Evolutionary conservation across 2,113 vertebrate species (phyloP).

Genomic region (Ageneiosus marmoratus): DNA sequence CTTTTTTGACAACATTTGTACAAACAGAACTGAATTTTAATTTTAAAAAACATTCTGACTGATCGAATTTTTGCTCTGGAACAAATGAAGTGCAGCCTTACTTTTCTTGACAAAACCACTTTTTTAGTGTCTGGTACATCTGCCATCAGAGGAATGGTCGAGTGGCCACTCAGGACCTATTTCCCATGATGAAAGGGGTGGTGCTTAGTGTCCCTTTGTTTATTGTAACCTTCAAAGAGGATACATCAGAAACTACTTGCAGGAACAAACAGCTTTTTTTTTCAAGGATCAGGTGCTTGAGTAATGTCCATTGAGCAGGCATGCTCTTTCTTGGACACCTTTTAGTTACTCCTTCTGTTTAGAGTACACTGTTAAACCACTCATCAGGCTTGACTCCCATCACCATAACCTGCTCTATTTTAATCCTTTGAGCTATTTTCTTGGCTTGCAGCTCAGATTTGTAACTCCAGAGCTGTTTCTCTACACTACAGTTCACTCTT

Average conservation of each 20-base stretch:
- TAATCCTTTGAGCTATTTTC: neutral
- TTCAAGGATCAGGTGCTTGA: neutral
- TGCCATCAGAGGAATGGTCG: neutral
- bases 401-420: neutral
- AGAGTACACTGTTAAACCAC: neutral
- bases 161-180: constrained; percentile 11
- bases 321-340: neutral
- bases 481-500: neutral
- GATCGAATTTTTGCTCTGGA: neutral
- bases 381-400: neutral
- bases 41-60: neutral
- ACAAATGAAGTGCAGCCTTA: neutral
- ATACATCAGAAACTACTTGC: neutral
- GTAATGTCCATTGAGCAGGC: neutral
- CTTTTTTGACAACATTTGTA: neutral
- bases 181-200: constrained; percentile 16
- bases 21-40: neutral
- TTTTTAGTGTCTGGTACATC: neutral
- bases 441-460: neutral
- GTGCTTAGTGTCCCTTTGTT: constrained; percentile 15
- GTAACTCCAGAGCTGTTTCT: neutral
- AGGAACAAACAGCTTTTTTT: neutral
- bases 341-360: neutral
- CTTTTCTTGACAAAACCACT: neutral
- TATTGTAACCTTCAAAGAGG: constrained; percentile 52